These are phyloP conservation scores for Montifringilla adamsi DNA, from an alignment of 2,113 vertebrate genomes.

Conservation along the genomic window DNA sequence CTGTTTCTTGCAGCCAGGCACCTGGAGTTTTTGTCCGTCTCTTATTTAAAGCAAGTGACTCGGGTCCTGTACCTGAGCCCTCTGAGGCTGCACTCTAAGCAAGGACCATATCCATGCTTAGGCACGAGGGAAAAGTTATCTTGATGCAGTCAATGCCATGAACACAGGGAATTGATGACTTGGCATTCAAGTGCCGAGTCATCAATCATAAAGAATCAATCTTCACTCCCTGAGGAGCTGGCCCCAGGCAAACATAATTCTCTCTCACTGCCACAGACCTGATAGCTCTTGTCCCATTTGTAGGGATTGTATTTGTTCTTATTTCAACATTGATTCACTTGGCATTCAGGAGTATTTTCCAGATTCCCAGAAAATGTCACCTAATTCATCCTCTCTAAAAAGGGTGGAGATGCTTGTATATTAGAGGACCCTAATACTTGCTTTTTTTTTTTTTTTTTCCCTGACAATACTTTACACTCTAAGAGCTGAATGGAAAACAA, in stretches of 20 bases:
- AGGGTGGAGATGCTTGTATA: neutral
- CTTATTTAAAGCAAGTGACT: constrained; percentile 30
- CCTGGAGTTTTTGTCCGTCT: neutral
- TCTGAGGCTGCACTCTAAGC: constrained; percentile 48
- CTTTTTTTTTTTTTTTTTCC: neutral
- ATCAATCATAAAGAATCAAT: constrained; percentile 83
- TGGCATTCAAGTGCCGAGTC: constrained; percentile 76
- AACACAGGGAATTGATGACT: constrained; percentile 77
- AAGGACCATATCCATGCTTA: constrained; percentile 44
- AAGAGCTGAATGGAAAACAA: neutral
- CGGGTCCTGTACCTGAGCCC: neutral
- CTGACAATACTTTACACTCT: neutral
- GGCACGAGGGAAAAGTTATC: constrained; percentile 74
- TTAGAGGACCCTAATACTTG: neutral
- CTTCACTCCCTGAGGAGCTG: constrained; percentile 72
- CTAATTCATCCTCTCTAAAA: constrained; percentile 67
- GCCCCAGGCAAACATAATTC: constrained; percentile 77
- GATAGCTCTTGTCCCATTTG: constrained; percentile 74
- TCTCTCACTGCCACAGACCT: constrained; percentile 74
- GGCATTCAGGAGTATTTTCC: constrained; percentile 75
- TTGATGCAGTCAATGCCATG: constrained; percentile 73
- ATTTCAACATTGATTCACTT: constrained; percentile 79
- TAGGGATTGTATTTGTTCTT: constrained; percentile 75
- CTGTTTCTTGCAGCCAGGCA: neutral
- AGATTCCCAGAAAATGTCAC: constrained; percentile 73